Conservation (phyloP, 2,113 vertebrate genomes). For the Tupaia tana region DNA sequence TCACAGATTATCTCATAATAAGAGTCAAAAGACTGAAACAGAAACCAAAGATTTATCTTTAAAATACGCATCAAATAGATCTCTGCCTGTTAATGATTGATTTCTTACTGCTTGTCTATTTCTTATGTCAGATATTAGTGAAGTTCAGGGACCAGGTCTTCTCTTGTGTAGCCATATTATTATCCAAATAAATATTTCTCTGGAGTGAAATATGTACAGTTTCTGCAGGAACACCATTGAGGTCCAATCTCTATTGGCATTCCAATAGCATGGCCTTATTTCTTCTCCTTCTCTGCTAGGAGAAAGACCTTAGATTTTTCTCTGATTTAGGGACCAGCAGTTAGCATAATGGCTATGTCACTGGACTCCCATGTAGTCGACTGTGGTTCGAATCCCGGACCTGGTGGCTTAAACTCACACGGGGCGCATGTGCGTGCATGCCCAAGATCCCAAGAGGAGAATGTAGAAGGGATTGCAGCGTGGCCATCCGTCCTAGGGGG, state of each 20-base stretch:
- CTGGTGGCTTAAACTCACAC: too few relatives aligned
- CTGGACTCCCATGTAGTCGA: too few relatives aligned
- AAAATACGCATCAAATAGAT: background rate
- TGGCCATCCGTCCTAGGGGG: too few relatives aligned
- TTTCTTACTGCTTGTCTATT: background rate
- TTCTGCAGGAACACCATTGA: background rate
- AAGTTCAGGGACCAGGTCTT: background rate
- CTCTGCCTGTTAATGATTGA: background rate
- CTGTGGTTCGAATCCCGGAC: too few relatives aligned
- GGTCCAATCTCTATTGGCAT: background rate
- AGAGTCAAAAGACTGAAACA: background rate
- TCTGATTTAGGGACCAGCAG: too few relatives aligned
- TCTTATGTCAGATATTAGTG: background rate
- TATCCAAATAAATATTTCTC: constrained; percentile 18
- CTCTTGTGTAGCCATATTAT: background rate
- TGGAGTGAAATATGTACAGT: background rate
- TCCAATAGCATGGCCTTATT: background rate
- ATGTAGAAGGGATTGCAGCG: too few relatives aligned
- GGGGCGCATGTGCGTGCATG: too few relatives aligned
- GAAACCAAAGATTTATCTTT: background rate
- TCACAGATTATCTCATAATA: constrained; percentile 2
- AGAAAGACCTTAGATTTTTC: background rate
- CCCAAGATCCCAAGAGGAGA: too few relatives aligned
- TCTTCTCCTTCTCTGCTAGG: background rate
- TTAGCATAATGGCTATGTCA: too few relatives aligned